phyloP scores from a whole-genome alignment of 1,140 invertebrate species.

The Bombus polaris region DNA sequence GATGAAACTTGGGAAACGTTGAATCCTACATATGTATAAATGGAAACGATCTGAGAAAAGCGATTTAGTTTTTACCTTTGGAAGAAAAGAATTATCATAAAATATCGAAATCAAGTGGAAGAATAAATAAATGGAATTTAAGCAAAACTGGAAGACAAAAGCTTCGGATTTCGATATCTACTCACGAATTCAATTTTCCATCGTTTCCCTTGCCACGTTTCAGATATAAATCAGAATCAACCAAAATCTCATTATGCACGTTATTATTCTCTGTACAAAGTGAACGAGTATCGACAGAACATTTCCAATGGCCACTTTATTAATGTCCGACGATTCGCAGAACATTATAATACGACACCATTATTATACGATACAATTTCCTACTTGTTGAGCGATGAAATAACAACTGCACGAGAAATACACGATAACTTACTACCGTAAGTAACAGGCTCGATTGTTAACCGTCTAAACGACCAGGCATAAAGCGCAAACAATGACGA shows the following conservation, averaged over 20 bases:
- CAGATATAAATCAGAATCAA: no score
- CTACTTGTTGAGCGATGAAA: not conserved
- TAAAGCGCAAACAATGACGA: not conserved
- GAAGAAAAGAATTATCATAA: no score
- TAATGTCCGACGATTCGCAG: not conserved
- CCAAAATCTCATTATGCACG: no score
- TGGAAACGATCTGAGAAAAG: no score
- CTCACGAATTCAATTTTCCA: no score
- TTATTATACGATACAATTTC: not conserved
- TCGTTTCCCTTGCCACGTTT: no score
- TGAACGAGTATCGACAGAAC: not conserved
- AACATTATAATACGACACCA: not conserved
- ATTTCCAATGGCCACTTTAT: not conserved
- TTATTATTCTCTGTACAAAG: not conserved
- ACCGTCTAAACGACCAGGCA: not conserved
- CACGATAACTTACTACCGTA: not conserved
- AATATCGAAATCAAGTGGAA: no score
- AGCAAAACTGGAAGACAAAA: no score
- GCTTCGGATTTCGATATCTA: no score
- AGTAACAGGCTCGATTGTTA: not conserved
- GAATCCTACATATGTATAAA: not conserved
- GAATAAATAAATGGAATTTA: no score
- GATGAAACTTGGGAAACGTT: not conserved
- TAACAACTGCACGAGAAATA: not conserved
- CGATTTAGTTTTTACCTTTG: no score